phyloP scores from a whole-genome alignment of 2,888 invertebrate genomes.

The Chouioia cunea region DNA sequence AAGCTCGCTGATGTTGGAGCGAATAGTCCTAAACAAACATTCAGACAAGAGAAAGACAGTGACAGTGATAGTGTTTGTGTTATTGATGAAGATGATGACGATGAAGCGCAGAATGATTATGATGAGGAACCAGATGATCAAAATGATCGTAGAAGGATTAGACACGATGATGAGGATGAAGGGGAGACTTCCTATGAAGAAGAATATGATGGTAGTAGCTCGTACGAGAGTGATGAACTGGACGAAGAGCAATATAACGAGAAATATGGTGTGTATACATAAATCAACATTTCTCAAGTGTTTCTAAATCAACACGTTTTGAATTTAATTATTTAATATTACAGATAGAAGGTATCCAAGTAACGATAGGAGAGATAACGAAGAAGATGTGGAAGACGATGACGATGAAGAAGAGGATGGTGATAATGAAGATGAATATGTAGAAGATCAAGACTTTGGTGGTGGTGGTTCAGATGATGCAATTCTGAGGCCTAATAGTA shows the following conservation, averaged over 20 bases:
- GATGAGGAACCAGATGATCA: conserved; percentile 17
- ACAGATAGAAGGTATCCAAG: conserved; percentile 15
- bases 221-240: conserved; percentile 47
- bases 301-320: background rate
- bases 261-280: conserved; percentile 33
- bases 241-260: conserved; percentile 26
- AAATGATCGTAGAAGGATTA: background rate
- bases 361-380: conserved; percentile 2
- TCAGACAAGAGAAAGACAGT: conserved; percentile 55
- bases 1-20: conserved; percentile 13
- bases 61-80: conserved; percentile 58
- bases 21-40: conserved; percentile 37
- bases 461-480: conserved; percentile 61
- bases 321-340: background rate
- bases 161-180: conserved; percentile 21
- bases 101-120: conserved; percentile 49
- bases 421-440: conserved; percentile 35
- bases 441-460: conserved; percentile 55
- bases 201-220: conserved; percentile 50
- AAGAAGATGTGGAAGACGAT: conserved; percentile 20
- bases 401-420: conserved; percentile 26
- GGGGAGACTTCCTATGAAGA: conserved; percentile 46
- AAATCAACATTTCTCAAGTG: background rate
- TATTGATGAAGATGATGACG: conserved; percentile 55
- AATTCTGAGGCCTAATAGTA: conserved; percentile 49